Conservation (phyloP, 2,888 invertebrate genomes). For the Amitus sp. region DNA sequence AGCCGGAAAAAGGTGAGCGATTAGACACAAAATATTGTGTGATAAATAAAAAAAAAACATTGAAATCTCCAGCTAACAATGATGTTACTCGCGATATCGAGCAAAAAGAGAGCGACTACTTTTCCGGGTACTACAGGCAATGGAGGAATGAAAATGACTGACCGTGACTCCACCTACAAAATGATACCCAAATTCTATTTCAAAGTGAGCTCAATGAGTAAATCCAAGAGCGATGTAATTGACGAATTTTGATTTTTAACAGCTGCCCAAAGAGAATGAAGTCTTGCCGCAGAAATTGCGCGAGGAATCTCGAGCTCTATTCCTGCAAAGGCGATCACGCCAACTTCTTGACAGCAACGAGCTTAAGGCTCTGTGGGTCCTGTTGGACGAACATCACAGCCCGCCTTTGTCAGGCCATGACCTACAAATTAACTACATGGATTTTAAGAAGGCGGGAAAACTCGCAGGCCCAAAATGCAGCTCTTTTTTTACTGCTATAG, state of each 20-base stretch:
- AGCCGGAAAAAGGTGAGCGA: conserved; percentile 6
- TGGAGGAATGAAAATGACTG: conserved; percentile 67
- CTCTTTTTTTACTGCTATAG: conserved; percentile 83
- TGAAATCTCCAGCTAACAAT: conserved; percentile 36
- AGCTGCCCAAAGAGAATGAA: conserved; percentile 80
- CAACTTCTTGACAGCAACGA: conserved; percentile 89
- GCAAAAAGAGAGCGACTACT: conserved; percentile 68
- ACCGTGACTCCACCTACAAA: conserved; percentile 68
- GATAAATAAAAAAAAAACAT: too few species aligned
- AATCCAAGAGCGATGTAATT: too few species aligned
- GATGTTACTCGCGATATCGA: conserved; percentile 42
- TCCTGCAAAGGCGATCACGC: conserved; percentile 85
- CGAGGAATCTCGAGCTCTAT: conserved; percentile 89
- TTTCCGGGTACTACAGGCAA: conserved; percentile 68
- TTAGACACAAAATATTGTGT: too few species aligned
- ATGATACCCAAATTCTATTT: conserved; percentile 81
- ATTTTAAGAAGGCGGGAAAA: conserved; percentile 82
- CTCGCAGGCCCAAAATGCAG: conserved; percentile 80
- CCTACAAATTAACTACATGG: conserved; percentile 85
- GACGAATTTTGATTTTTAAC: too few species aligned
- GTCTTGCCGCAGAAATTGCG: conserved; percentile 81
- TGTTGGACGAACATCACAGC: conserved; percentile 84
- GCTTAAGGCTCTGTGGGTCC: conserved; percentile 83
- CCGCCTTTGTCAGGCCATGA: conserved; percentile 80
- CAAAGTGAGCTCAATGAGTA: conserved; percentile 62